phyloP scores from a whole-genome alignment of 2,113 vertebrate species.

The Megaceryle torquata region DNA sequence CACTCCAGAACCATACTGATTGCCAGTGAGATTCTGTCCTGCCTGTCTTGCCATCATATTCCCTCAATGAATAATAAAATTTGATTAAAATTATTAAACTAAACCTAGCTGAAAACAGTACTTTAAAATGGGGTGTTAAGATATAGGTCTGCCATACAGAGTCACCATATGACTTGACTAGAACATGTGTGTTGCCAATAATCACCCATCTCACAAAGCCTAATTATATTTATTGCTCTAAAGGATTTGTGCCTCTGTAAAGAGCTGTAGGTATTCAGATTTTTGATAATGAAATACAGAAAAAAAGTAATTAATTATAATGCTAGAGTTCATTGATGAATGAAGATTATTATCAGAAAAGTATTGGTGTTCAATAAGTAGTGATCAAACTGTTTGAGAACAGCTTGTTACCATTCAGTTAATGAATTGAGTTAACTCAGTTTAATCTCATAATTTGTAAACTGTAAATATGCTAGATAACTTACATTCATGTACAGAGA shows the following conservation, averaged over 20 bases:
- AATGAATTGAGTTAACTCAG: not conserved
- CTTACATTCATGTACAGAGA: not conserved
- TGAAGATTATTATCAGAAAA: not conserved
- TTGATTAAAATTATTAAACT: not conserved
- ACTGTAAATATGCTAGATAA: not conserved
- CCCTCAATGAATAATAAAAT: not conserved
- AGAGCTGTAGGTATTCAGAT: not conserved
- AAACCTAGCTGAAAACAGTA: not conserved
- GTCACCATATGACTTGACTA: not conserved
- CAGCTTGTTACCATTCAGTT: not conserved
- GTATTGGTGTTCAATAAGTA: not conserved
- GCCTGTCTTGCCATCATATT: not conserved
- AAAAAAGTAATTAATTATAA: not conserved
- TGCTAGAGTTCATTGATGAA: not conserved
- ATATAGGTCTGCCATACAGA: not conserved
- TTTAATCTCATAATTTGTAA: not conserved
- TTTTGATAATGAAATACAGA: not conserved
- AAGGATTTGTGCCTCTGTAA: not conserved
- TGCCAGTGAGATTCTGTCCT: not conserved
- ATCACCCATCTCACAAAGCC: not conserved
- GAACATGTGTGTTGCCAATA: not conserved
- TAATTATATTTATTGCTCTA: not conserved
- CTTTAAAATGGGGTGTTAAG: not conserved
- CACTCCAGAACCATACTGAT: not conserved
- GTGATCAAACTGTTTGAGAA: not conserved